phyloP scores from a whole-genome alignment of 1,140 invertebrate species.

The Parapsyche elsis region DNA sequence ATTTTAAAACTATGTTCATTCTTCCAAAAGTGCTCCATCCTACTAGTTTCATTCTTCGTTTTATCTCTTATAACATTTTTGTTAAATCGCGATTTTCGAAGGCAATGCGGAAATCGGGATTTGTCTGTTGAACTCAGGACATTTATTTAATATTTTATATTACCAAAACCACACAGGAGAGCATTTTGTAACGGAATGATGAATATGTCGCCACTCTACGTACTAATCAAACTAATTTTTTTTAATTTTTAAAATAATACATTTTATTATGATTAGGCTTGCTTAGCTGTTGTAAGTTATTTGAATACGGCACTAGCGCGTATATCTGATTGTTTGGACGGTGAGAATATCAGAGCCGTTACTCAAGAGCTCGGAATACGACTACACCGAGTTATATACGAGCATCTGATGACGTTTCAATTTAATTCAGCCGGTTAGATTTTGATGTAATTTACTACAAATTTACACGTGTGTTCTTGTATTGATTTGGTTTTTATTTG shows the following conservation, averaged over 20 bases:
- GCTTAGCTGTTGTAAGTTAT: constrained; percentile 87
- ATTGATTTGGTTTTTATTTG: constrained; percentile 30
- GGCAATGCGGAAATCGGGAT: too few species aligned
- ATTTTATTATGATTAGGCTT: constrained; percentile 75
- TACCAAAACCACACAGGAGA: too few species aligned
- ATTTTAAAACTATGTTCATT: too few species aligned
- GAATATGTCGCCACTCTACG: too few species aligned
- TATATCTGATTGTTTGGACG: constrained; percentile 89
- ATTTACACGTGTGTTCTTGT: not conserved
- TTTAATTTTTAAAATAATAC: not conserved
- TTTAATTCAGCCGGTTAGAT: constrained; percentile 89
- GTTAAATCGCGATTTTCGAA: too few species aligned
- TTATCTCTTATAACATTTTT: too few species aligned
- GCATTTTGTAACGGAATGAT: too few species aligned
- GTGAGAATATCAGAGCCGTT: constrained; percentile 90
- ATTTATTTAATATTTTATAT: too few species aligned
- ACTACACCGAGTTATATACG: constrained; percentile 94
- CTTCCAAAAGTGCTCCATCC: too few species aligned
- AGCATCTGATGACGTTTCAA: constrained; percentile 94
- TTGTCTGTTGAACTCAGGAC: too few species aligned
- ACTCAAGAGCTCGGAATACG: constrained; percentile 90
- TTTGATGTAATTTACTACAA: not conserved
- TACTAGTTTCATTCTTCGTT: too few species aligned
- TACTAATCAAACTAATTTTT: too few species aligned
- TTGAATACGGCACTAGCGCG: constrained; percentile 80